phyloP scores from a whole-genome alignment of 1,140 invertebrate genomes.

The Pachypeltis micranthus region DNA sequence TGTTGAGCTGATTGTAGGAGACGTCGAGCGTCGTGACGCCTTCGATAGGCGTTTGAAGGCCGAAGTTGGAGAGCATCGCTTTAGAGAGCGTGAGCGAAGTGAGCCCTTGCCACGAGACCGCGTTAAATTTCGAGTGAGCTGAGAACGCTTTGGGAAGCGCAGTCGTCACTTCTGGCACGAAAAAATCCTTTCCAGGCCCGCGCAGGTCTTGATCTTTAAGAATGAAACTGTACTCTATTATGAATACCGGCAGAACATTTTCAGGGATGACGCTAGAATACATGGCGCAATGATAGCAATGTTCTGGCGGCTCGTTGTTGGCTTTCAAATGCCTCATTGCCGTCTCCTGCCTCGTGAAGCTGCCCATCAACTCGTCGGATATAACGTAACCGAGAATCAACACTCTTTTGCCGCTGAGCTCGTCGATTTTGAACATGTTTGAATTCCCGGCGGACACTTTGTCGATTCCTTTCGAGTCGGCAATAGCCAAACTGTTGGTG shows the following conservation, averaged over 20 bases:
- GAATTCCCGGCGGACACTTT: not conserved
- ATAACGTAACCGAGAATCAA: not conserved
- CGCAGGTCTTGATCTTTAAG: not conserved
- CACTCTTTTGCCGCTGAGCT: slow-evolving; percentile 12
- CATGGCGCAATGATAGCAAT: slow-evolving; percentile 3
- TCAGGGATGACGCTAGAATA: slow-evolving; percentile 4
- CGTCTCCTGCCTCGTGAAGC: not conserved
- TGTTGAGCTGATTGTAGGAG: slow-evolving; percentile 21
- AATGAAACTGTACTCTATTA: slow-evolving; percentile 25
- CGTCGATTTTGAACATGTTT: slow-evolving; percentile 2
- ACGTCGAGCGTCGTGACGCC: slow-evolving; percentile 22
- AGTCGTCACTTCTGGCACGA: not conserved
- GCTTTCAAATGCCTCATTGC: not conserved
- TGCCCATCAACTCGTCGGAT: slow-evolving; percentile 6
- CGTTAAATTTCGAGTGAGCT: not conserved
- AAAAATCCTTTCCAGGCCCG: not conserved
- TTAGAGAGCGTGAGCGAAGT: not conserved
- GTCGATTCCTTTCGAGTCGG: slow-evolving; percentile 22
- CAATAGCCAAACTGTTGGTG: slow-evolving; percentile 24
- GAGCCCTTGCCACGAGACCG: slow-evolving; percentile 1
- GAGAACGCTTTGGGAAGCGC: not conserved
- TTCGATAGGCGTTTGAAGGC: slow-evolving; percentile 15
- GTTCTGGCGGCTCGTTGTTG: not conserved
- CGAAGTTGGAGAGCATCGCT: slow-evolving; percentile 15
- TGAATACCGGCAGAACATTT: slow-evolving; percentile 21